A percentile compares a stretch with the other conserved stretches of the same genome.
These are phyloP conservation scores for Cordilura impudica DNA, from an alignment of 2,888 invertebrate genomes.

Conservation along the genomic window DNA sequence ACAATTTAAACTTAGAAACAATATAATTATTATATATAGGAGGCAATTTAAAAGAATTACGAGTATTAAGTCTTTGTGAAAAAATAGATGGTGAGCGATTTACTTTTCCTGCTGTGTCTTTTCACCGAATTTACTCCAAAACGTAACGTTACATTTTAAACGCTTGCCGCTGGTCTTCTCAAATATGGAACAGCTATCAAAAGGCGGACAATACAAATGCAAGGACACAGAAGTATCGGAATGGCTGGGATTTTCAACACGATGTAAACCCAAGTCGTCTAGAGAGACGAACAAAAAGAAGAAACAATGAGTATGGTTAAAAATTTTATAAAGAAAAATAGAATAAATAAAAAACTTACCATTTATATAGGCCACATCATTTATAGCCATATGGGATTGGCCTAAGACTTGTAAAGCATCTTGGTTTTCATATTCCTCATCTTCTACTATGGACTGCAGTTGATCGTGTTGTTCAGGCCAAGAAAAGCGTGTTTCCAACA, in stretches of 20 bases:
- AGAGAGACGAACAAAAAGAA: conserved; percentile 55
- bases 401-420: conserved; percentile 74
- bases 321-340: background rate
- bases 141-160: conserved; percentile 86
- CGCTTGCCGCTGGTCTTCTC: conserved; percentile 93
- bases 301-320: background rate
- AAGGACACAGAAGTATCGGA: conserved; percentile 93
- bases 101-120: conserved; percentile 23
- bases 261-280: conserved; percentile 96
- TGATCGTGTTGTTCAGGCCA: conserved; percentile 62
- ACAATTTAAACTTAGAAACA: conserved; percentile 12
- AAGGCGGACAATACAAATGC: conserved; percentile 97
- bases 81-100: background rate
- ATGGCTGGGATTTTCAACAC: conserved; percentile 96
- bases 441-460: conserved; percentile 14
- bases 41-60: conserved; percentile 21
- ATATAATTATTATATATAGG: conserved; percentile 30
- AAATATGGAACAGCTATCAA: conserved; percentile 91
- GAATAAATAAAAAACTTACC: conserved; percentile 80
- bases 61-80: conserved; percentile 18
- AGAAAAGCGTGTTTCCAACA: conserved; percentile 86
- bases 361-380: conserved; percentile 96
- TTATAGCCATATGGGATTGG: conserved; percentile 82
- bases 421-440: conserved; percentile 13
- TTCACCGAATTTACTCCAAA: conserved; percentile 93